These are phyloP conservation scores for Pyrrhia umbra DNA, from an alignment of 2,888 invertebrate genomes.

Conservation along the genomic window DNA sequence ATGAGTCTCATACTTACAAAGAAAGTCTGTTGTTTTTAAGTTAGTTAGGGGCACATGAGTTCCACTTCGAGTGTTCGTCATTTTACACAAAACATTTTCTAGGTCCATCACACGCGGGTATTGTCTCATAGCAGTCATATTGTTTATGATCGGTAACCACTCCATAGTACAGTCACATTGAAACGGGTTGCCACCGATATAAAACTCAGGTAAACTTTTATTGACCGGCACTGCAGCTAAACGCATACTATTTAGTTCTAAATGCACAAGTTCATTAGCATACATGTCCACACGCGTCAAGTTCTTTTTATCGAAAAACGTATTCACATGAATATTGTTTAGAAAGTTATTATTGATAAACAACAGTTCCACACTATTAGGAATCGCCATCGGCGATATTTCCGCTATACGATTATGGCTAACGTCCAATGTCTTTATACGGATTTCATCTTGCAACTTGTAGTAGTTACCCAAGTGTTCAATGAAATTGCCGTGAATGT, in stretches of 20 bases:
- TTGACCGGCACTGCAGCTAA: conserved; percentile 93
- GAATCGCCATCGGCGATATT: conserved; percentile 95
- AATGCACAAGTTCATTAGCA: conserved; percentile 95
- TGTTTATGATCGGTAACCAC: conserved; percentile 97
- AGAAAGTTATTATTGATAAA: conserved; percentile 97
- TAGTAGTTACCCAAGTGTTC: conserved; percentile 97
- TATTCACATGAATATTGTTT: conserved; percentile 94
- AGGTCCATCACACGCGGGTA: conserved; percentile 97
- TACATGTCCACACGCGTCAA: conserved; percentile 97
- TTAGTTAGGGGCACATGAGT: conserved; percentile 94
- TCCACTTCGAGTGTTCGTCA: conserved; percentile 95
- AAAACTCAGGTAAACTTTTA: conserved; percentile 95
- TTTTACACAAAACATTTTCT: conserved; percentile 96
- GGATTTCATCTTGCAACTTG: conserved; percentile 94
- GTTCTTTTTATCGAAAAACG: conserved; percentile 96
- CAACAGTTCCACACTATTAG: conserved; percentile 96
- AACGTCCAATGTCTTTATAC: conserved; percentile 96
- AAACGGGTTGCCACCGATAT: conserved; percentile 97
- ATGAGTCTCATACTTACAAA: conserved; percentile 97
- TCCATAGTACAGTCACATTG: conserved; percentile 98
- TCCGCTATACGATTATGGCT: conserved; percentile 97
- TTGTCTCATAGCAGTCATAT: conserved; percentile 94
- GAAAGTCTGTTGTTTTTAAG: conserved; percentile 95
- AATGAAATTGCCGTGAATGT: conserved; percentile 97
- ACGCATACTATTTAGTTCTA: conserved; percentile 95